Conservation (phyloP, 2,888 invertebrate genomes). For the Diachrysia chrysitis region DNA sequence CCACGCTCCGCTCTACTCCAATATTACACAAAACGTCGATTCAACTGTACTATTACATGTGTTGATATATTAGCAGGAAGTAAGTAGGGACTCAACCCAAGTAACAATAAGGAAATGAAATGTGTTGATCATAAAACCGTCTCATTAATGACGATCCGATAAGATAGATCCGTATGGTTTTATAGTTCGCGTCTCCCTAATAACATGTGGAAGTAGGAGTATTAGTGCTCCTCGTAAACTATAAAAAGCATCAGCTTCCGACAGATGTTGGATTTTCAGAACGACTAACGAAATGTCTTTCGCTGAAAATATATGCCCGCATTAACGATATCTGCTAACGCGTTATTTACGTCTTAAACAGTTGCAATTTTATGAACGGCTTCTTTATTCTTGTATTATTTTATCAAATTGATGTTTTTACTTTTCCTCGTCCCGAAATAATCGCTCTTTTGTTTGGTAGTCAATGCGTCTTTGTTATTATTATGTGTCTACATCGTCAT, state of each 20-base stretch:
- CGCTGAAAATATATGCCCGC: constrained; percentile 61
- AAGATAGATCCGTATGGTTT: constrained; percentile 69
- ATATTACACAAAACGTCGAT: neutral
- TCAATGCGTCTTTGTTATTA: constrained; percentile 47
- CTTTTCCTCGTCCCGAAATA: constrained; percentile 35
- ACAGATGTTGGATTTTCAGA: constrained; percentile 70
- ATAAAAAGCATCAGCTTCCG: constrained; percentile 73
- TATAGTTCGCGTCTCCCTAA: constrained; percentile 67
- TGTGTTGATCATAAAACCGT: constrained; percentile 64
- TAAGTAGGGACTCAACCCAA: constrained; percentile 38
- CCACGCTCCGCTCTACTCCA: constrained; percentile 40
- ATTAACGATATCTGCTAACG: constrained; percentile 35
- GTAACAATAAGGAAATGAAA: constrained; percentile 42
- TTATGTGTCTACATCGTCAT: constrained; percentile 30
- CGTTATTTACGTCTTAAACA: constrained; percentile 42
- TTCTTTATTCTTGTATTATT: constrained; percentile 52
- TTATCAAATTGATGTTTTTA: constrained; percentile 49
- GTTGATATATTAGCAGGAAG: neutral
- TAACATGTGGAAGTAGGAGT: constrained; percentile 65
- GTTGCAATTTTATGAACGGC: constrained; percentile 46
- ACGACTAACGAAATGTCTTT: constrained; percentile 58
- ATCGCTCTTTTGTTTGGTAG: constrained; percentile 38
- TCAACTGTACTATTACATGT: neutral
- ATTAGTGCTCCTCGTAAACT: constrained; percentile 69
- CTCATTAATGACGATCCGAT: constrained; percentile 69